A percentile compares a stretch with the other conserved stretches of the same genome.
Evolutionary conservation across 37 sponge, comb jelly and placozoan genomes (phyloP).

Genomic region (Aplysina aerophoba): DNA sequence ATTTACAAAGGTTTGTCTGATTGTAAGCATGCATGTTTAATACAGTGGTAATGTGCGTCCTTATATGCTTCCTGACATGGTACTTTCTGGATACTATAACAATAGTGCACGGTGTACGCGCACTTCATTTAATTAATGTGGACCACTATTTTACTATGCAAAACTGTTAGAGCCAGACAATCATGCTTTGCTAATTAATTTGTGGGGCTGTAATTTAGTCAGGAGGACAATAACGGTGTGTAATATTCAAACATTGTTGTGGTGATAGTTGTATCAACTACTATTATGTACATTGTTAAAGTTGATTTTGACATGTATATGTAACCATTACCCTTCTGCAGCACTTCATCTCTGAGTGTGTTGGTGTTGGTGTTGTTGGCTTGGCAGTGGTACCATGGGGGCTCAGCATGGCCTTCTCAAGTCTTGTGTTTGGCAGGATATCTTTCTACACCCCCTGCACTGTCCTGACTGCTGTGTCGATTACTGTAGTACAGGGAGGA

Average conservation of each 20-base stretch:
- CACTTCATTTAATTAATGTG: too few relatives aligned
- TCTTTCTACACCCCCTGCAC: conserved; percentile 41
- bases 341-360: conserved; percentile 42
- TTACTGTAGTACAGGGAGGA: conserved; percentile 18
- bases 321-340: background rate
- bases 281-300: too few relatives aligned
- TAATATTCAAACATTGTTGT: too few relatives aligned
- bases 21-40: background rate
- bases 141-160: too few relatives aligned
- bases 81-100: too few relatives aligned
- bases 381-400: conserved; percentile 48
- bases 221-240: too few relatives aligned
- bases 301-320: background rate
- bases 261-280: too few relatives aligned
- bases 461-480: conserved; percentile 11
- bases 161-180: too few relatives aligned
- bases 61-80: too few relatives aligned
- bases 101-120: too few relatives aligned
- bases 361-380: conserved; percentile 62
- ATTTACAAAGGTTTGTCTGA: conserved; percentile 8
- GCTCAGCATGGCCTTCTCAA: conserved; percentile 30
- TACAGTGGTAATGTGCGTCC: background rate
- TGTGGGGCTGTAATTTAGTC: too few relatives aligned
- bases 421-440: conserved; percentile 10
- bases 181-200: too few relatives aligned